Evolutionary conservation across 2,113 vertebrate species (phyloP).

Genomic region (Trinectes maculatus): DNA sequence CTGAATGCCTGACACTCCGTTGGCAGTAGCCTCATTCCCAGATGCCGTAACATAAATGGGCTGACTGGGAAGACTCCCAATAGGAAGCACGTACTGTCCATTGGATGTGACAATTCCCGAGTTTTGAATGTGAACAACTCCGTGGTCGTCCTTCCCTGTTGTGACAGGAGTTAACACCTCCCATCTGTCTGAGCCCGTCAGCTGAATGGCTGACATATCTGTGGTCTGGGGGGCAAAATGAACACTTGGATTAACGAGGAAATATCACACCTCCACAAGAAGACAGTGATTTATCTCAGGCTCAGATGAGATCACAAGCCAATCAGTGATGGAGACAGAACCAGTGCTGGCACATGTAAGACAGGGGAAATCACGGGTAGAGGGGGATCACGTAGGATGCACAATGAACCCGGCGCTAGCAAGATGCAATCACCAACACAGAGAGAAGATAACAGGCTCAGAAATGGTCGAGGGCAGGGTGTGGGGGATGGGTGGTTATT

Average conservation of each 20-base stretch:
- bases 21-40: slow-evolving; percentile 88
- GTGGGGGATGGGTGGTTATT: slow-evolving; percentile 75
- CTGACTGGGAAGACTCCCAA: slow-evolving; percentile 96
- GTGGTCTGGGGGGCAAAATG: slow-evolving; percentile 83
- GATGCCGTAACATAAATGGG: slow-evolving; percentile 96
- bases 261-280: slow-evolving; percentile 4
- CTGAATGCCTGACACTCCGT: slow-evolving; percentile 93
- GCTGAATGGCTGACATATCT: slow-evolving; percentile 94
- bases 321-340: not conserved
- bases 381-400: slow-evolving; percentile 1
- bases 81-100: slow-evolving; percentile 96
- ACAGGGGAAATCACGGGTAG: not conserved
- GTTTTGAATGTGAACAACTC: slow-evolving; percentile 93
- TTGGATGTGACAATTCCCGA: slow-evolving; percentile 93
- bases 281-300: not conserved
- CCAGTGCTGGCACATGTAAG: not conserved
- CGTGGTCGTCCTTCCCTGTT: slow-evolving; percentile 93
- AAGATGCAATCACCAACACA: slow-evolving; percentile 15
- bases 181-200: slow-evolving; percentile 95
- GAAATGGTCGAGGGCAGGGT: slow-evolving; percentile 38
- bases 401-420: slow-evolving; percentile 26
- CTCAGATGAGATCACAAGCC: slow-evolving; percentile 10
- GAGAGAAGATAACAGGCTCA: slow-evolving; percentile 48
- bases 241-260: slow-evolving; percentile 32
- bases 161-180: slow-evolving; percentile 92